Conservation (phyloP, 1,140 invertebrate genomes). For the Druon quercuslanigerum region DNA sequence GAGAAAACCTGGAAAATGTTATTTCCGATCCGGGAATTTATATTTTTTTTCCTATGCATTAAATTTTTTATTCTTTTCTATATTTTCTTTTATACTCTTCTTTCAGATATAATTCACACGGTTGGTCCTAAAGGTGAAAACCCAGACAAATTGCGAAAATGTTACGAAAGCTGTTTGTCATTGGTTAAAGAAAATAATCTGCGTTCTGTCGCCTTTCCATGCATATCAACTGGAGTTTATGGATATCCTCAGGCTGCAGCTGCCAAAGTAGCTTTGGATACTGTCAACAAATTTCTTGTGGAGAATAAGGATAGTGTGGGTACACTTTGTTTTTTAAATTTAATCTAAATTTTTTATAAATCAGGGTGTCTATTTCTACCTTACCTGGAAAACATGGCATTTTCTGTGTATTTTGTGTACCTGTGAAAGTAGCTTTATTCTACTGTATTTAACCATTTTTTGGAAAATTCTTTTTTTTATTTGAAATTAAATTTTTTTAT, state of each 20-base stretch:
- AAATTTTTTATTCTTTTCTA: constrained; percentile 71
- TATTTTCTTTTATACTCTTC: constrained; percentile 48
- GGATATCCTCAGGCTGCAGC: constrained; percentile 88
- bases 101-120: constrained; percentile 88
- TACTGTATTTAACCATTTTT: too few relatives aligned
- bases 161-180: constrained; percentile 83
- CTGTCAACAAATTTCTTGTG: constrained; percentile 82
- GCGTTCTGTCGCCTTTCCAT: constrained; percentile 87
- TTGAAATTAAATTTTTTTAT: too few relatives aligned
- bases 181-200: constrained; percentile 79
- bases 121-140: constrained; percentile 88
- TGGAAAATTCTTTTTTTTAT: too few relatives aligned
- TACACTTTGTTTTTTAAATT: constrained; percentile 6
- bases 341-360: neutral
- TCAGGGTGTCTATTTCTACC: too few relatives aligned
- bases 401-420: too few relatives aligned
- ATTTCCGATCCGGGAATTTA: too few relatives aligned
- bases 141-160: constrained; percentile 79
- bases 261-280: constrained; percentile 82
- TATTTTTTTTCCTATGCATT: too few relatives aligned
- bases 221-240: constrained; percentile 91
- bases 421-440: too few relatives aligned
- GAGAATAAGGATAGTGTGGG: constrained; percentile 76
- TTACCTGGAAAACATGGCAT: too few relatives aligned
- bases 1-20: too few relatives aligned